A percentile compares a stretch with the other conserved stretches of the same genome.
Conservation (phyloP, 2,888 invertebrate genomes). For the Athalia rosae region DNA sequence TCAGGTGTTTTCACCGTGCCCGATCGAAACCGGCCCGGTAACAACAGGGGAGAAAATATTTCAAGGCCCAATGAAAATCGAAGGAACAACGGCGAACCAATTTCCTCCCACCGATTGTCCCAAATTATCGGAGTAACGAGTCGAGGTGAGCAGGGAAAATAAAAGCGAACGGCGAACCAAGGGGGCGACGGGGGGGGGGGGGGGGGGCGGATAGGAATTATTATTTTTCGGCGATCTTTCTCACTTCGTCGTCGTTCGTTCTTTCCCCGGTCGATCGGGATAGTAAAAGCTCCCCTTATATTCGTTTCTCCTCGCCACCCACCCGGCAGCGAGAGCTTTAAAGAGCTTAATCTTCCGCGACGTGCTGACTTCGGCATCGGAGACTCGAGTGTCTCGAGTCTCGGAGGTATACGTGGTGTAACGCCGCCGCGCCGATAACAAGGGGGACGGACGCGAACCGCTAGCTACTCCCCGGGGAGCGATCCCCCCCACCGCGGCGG, state of each 20-base stretch:
- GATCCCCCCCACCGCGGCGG: constrained; percentile 55
- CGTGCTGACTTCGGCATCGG: constrained; percentile 62
- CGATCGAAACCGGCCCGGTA: background rate
- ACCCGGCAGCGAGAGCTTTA: constrained; percentile 40
- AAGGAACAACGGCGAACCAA: background rate
- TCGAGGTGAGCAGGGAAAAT: background rate
- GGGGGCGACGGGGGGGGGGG: background rate
- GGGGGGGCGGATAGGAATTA: background rate
- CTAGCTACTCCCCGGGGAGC: constrained; percentile 56
- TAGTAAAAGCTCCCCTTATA: constrained; percentile 21
- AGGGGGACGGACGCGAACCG: constrained; percentile 51
- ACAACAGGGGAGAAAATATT: background rate
- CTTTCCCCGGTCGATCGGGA: constrained; percentile 41
- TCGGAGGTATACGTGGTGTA: constrained; percentile 48
- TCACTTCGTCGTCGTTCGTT: constrained; percentile 34
- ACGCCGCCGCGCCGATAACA: constrained; percentile 55
- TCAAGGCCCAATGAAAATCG: too few species aligned
- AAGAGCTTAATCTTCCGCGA: constrained; percentile 63
- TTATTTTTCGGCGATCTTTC: constrained; percentile 36
- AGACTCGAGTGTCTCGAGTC: constrained; percentile 58
- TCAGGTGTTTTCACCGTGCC: too few species aligned
- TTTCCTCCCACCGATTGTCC: background rate
- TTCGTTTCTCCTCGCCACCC: background rate
- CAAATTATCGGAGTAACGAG: background rate
- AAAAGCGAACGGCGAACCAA: constrained; percentile 1